Conservation (phyloP, 2,113 vertebrate species). For the Epinephelus fuscoguttatus region DNA sequence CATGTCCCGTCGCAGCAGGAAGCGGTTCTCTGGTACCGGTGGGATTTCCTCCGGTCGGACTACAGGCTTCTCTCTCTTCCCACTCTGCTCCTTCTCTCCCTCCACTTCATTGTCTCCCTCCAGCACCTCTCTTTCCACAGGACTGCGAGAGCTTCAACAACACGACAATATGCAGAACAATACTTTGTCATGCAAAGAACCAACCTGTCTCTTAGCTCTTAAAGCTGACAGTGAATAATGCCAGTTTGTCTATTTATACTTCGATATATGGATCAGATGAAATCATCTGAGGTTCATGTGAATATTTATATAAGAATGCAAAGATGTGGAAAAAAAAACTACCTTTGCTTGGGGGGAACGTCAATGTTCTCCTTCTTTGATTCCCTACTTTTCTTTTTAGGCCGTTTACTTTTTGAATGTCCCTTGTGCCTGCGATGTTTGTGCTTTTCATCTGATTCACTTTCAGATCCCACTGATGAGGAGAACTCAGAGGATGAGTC, state of each 20-base stretch:
- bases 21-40: conserved; percentile 97
- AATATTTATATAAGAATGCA: background rate
- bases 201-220: background rate
- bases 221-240: background rate
- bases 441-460: conserved; percentile 85
- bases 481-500: conserved; percentile 83
- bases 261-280: background rate
- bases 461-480: conserved; percentile 87
- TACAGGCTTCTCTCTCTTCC: conserved; percentile 93
- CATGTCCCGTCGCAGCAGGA: conserved; percentile 92
- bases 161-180: conserved; percentile 17
- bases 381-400: conserved; percentile 87
- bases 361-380: conserved; percentile 78
- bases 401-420: conserved; percentile 85
- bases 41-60: conserved; percentile 98
- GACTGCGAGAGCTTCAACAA: conserved; percentile 72
- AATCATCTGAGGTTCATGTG: background rate
- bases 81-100: conserved; percentile 81
- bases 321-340: background rate
- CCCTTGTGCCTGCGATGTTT: conserved; percentile 86
- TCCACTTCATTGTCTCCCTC: conserved; percentile 86
- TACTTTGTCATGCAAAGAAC: conserved; percentile 27
- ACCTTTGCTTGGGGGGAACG: conserved; percentile 54
- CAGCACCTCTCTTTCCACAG: conserved; percentile 80
- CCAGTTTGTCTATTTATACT: background rate